A percentile compares a stretch with the other conserved stretches of the same genome.
phyloP scores from a whole-genome alignment of 2,888 invertebrate genomes.

The Lithodes maja region DNA sequence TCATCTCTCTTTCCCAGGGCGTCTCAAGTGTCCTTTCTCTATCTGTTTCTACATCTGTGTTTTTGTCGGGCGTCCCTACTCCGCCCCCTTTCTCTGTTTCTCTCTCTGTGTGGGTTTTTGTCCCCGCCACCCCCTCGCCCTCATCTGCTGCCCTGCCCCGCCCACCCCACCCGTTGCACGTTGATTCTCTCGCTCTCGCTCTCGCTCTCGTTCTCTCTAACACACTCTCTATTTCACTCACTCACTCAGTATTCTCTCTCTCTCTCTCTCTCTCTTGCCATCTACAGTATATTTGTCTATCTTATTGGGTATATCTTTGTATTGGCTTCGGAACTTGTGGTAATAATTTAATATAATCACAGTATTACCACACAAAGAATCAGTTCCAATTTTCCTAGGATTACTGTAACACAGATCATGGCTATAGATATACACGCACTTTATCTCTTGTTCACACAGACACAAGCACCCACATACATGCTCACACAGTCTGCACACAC shows the following conservation, averaged over 20 bases:
- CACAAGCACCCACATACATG: too few relatives aligned
- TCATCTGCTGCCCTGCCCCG: background rate
- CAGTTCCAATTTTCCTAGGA: too few relatives aligned
- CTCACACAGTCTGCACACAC: too few relatives aligned
- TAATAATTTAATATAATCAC: too few relatives aligned
- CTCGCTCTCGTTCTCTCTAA: too few relatives aligned
- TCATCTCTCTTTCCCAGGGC: background rate
- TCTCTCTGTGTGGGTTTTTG: conserved; percentile 25
- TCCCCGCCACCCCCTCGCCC: background rate
- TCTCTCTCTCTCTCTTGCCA: background rate
- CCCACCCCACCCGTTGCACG: conserved; percentile 11
- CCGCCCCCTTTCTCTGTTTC: conserved; percentile 36
- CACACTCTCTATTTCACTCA: background rate
- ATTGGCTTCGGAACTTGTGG: too few relatives aligned
- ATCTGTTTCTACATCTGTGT: conserved; percentile 53
- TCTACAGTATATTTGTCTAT: too few relatives aligned
- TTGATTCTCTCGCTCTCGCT: background rate
- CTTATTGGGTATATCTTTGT: too few relatives aligned
- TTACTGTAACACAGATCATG: too few relatives aligned
- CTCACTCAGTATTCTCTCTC: background rate
- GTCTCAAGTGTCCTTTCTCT: conserved; percentile 46
- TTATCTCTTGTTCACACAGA: too few relatives aligned
- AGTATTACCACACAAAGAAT: too few relatives aligned
- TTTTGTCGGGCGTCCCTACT: background rate
- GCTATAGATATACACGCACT: too few relatives aligned